Conservation (phyloP, 2,797 vertebrate genomes). For the Hippoglossus hippoglossus region DNA sequence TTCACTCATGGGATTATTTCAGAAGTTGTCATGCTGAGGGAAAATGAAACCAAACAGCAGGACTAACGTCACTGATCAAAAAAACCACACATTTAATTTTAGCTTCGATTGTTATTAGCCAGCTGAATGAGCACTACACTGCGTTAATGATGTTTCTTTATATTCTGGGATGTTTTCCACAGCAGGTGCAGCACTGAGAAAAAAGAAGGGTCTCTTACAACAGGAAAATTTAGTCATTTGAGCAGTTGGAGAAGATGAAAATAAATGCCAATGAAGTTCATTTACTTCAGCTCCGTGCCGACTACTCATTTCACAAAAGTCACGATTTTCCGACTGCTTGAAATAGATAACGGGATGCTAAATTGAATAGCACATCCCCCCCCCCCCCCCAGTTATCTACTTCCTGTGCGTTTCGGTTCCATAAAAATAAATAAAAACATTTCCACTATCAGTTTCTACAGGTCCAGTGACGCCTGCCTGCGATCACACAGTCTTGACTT, state of each 20-base stretch:
- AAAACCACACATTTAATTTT: no score
- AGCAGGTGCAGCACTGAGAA: no score
- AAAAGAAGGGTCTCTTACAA: no score
- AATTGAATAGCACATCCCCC: slow-evolving; percentile 43
- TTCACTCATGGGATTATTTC: background rate
- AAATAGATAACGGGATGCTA: background rate
- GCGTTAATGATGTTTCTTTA: no score
- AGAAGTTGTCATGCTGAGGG: background rate
- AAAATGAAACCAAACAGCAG: background rate
- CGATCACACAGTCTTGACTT: slow-evolving; percentile 61
- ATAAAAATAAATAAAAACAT: slow-evolving; percentile 35
- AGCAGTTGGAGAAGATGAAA: slow-evolving; percentile 12
- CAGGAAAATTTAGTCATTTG: background rate
- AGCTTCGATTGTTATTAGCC: no score
- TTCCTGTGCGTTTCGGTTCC: slow-evolving; percentile 47
- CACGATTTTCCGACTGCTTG: background rate
- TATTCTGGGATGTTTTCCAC: no score
- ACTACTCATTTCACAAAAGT: background rate
- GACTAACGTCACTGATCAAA: no score
- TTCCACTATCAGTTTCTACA: slow-evolving; percentile 38
- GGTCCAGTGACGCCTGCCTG: slow-evolving; percentile 46
- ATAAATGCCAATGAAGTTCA: slow-evolving; percentile 1
- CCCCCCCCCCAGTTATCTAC: slow-evolving; percentile 44
- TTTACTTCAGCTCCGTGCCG: no score
- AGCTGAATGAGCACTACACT: no score